A percentile compares a stretch with the other conserved stretches of the same genome.
Evolutionary conservation across 2,797 vertebrate genomes (phyloP).

Genomic region (Sciaenops ocellatus): DNA sequence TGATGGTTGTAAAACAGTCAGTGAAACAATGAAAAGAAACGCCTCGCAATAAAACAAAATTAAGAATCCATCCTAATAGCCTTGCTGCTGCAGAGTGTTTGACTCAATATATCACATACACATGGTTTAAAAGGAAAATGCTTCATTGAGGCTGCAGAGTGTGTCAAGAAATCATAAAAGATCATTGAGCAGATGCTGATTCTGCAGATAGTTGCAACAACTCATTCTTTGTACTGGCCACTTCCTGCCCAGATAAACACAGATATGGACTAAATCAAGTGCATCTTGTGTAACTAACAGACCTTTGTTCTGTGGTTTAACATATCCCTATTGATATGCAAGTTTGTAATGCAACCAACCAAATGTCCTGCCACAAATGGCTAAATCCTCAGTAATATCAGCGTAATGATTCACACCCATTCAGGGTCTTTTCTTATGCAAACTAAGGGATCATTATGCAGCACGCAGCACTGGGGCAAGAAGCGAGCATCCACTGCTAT

Average conservation of each 20-base stretch:
- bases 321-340: slow-evolving; percentile 31
- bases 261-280: slow-evolving; percentile 10
- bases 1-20: slow-evolving; percentile 29
- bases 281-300: slow-evolving; percentile 21
- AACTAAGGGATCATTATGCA: slow-evolving; percentile 79
- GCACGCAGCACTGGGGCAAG: slow-evolving; percentile 56
- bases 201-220: slow-evolving; percentile 5
- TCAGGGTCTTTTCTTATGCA: slow-evolving; percentile 79
- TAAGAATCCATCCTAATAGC: background rate
- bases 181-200: background rate
- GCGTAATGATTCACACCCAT: slow-evolving; percentile 70
- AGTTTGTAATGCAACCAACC: slow-evolving; percentile 36
- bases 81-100: background rate
- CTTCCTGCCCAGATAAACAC: slow-evolving; percentile 35
- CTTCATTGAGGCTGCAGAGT: background rate
- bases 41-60: slow-evolving; percentile 15
- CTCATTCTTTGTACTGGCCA: background rate
- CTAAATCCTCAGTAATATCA: slow-evolving; percentile 68
- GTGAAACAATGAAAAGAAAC: slow-evolving; percentile 18
- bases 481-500: slow-evolving; percentile 65
- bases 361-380: slow-evolving; percentile 72
- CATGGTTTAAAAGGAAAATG: background rate
- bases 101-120: background rate
- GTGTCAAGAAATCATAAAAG: background rate
- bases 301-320: slow-evolving; percentile 28